Conservation (phyloP, 2,113 vertebrate genomes). For the Salvelinus alpinus region DNA sequence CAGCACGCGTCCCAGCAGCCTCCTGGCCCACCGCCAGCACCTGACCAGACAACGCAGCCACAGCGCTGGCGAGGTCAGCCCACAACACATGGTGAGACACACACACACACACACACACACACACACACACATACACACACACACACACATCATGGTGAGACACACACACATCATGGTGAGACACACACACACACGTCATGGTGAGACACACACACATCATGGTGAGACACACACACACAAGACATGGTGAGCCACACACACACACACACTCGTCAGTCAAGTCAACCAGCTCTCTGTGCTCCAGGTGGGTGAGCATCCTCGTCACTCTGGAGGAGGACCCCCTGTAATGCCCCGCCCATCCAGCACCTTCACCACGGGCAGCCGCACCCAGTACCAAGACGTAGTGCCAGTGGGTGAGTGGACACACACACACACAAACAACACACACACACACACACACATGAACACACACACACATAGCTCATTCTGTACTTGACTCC, state of each 20-base stretch:
- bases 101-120: not conserved
- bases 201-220: no score
- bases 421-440: not conserved
- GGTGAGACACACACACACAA: no score
- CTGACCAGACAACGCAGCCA: conserved; percentile 89
- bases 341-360: conserved; percentile 87
- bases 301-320: conserved; percentile 68
- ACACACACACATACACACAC: not conserved
- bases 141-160: no score
- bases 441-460: no score
- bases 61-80: conserved; percentile 87
- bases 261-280: no score
- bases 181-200: not conserved
- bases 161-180: not conserved
- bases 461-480: not conserved
- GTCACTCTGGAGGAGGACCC: conserved; percentile 63
- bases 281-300: not conserved
- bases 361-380: conserved; percentile 86
- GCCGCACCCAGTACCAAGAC: conserved; percentile 87
- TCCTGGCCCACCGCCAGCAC: conserved; percentile 86
- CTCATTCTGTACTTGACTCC: not conserved
- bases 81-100: conserved; percentile 52
- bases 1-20: conserved; percentile 80
- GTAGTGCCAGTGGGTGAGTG: conserved; percentile 90
- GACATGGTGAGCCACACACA: no score